These are phyloP conservation scores for Stenopsyche tienmushanensis DNA, from an alignment of 1,140 invertebrate genomes.

Conservation along the genomic window DNA sequence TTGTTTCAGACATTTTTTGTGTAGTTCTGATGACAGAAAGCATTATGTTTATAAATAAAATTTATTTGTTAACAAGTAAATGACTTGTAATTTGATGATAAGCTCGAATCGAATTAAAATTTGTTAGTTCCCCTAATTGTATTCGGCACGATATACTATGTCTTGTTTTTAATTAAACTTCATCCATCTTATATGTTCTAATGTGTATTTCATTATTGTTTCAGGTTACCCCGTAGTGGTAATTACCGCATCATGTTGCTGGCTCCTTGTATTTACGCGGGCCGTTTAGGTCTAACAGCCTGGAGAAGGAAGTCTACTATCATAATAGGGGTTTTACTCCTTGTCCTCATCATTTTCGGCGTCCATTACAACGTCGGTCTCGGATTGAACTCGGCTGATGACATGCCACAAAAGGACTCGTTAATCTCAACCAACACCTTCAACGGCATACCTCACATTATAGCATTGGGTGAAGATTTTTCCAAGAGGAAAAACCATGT, in stretches of 20 bases:
- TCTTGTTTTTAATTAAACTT: too few species aligned
- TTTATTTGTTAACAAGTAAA: too few species aligned
- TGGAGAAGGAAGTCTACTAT: constrained; percentile 40
- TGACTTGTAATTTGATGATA: too few species aligned
- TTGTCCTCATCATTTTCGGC: constrained; percentile 36
- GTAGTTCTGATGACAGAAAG: too few species aligned
- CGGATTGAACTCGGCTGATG: background rate
- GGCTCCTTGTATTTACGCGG: constrained; percentile 38
- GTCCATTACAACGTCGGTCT: constrained; percentile 39
- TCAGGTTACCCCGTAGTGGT: constrained; percentile 5
- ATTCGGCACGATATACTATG: too few species aligned
- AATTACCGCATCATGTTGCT: constrained; percentile 25
- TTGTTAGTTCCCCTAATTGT: too few species aligned
- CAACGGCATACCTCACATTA: background rate
- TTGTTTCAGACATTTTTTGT: too few species aligned
- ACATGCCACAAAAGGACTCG: constrained; percentile 30
- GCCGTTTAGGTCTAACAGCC: constrained; percentile 36
- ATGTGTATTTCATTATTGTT: constrained; percentile 2
- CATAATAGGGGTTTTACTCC: constrained; percentile 33
- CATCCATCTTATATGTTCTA: too few species aligned
- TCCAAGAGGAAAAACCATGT: constrained; percentile 32
- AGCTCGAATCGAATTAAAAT: too few species aligned
- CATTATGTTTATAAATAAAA: too few species aligned
- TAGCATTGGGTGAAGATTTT: background rate
- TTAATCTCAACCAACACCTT: constrained; percentile 22